Evolutionary conservation across 2,797 vertebrate genomes (phyloP), one percentile per base, ranked within the genome.

Genomic region (Lagocephalus sceleratus): DNA sequence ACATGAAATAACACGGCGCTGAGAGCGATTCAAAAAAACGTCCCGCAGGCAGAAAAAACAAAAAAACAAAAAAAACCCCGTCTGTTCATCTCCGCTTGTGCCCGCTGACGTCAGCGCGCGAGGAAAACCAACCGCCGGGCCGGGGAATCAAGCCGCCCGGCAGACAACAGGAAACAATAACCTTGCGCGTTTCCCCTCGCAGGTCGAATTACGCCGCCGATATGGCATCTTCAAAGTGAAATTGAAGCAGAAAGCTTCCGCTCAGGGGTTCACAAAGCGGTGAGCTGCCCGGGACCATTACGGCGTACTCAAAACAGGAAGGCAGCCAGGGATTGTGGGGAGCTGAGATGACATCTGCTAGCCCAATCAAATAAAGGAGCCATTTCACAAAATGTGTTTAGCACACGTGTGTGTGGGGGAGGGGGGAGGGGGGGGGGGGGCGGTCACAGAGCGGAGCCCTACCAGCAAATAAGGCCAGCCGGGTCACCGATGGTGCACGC

Each of bases 121-220:
- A 83, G 76, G 75, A 83, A n/a, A 85, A 85, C 71, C 9, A 16
- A 16, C 14, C 5, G 16, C 39, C 1, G 14, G 17, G 59, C 61
- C 54, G 62, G 71, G 71, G 61, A 63, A 69, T 59, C 47, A 61
- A 86, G 78, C 83, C 74, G 56, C 84, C 79, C 73, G 57, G 80
- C 87, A 88, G 85, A 90, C 85, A 88, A 88, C 86, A 85, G 88
- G 84, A 92, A 91, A 87, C 84, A 81, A 89, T 87, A 89, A 86
- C 85, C 85, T 85, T 88, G 83, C 78, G 83, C 82, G 79, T 85
- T 82, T 66, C 78, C 76, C 42, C 81, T 66, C 65, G 83, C 86
- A 81, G 82, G 82, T 87, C 55, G 48, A 84, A 82, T 85, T 83
- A 85, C 65, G 12, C 52, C 63, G 73, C 81, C 78, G 85, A 89